Evolutionary conservation across 2,113 vertebrate species (phyloP), one percentile per base, ranked within the genome.

Genomic region (Forbesichthys agassizii): DNA sequence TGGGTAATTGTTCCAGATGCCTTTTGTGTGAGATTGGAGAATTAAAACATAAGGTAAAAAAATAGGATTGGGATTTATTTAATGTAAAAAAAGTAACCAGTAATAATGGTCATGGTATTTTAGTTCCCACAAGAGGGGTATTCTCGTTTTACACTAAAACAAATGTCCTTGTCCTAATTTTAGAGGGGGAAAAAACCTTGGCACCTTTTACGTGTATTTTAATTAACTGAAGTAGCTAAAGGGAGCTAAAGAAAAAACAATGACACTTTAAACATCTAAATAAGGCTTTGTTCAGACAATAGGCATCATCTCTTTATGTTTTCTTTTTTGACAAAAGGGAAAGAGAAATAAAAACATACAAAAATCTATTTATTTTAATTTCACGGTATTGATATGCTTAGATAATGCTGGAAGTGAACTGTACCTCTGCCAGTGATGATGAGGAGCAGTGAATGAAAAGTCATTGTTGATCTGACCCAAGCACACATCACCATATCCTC

Each of bases 291-390:
- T 8, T 6, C 36, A 42, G 36, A 42, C 36, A 7, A 8, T 42
- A 42, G 36, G 36, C 36, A 78, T 68, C 27, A 76, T 56, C 79
- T 68, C 66, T 53, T 64, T 57, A 61, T 79, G 60, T 61, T 61
- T 64, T 78, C 82, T 13, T n/a, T 86, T 80, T 76, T 81, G n/a
- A 75, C 77, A 36, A 79, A 76, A 78, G 65, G 71, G 67, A 69
- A 69, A 68, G 65, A 59, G 68, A 68, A 71, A 69, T 42, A 54
- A 68, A 78, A 80, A 84, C 77, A 86, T 27, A 3, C 27, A 27
- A 27, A 27, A 88, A 92, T 92, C 91, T 91, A 92, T 92, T 61
- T 82, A 84, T 90, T 92, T 89, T 91, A 91, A 92, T 91, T 90
- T 83, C 49, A 76, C 76, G 66, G 74, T 90, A 91, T 91, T 90